A percentile compares a stretch with the other conserved stretches of the same genome.
Evolutionary conservation across 2,113 vertebrate genomes (phyloP).

Genomic region (Nicator chloris): DNA sequence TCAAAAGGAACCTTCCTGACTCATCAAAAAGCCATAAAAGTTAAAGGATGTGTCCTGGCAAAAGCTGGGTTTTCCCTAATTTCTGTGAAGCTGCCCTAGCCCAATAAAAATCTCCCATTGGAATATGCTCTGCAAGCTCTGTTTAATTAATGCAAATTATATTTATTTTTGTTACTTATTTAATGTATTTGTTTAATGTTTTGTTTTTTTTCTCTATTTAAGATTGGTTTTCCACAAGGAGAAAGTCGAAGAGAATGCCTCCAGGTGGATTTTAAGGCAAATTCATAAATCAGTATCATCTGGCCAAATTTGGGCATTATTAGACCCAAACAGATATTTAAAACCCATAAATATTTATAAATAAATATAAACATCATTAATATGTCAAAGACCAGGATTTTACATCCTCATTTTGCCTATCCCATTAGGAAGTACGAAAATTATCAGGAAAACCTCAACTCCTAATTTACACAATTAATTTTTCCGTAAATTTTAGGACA

Average conservation of each 20-base stretch:
- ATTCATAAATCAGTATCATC: background rate
- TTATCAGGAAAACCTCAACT: background rate
- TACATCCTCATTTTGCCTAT: background rate
- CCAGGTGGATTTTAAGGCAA: background rate
- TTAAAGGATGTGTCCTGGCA: background rate
- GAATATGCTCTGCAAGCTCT: background rate
- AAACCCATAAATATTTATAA: background rate
- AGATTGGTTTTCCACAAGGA: fast-evolving
- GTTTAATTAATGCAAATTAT: background rate
- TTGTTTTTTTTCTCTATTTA: background rate
- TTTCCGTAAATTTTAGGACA: background rate
- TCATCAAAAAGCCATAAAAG: background rate
- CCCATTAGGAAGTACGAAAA: background rate
- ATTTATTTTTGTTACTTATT: background rate
- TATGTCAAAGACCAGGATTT: background rate
- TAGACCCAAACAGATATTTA: background rate
- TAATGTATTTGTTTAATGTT: background rate
- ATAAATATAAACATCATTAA: background rate
- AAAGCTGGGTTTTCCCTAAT: background rate
- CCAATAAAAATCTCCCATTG: background rate
- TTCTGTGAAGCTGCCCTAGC: background rate
- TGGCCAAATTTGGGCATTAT: background rate
- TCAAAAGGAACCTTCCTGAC: background rate
- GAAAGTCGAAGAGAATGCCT: background rate
- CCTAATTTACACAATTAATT: background rate